Percentiles rank a stretch among this genome's conserved stretches.
Conservation (phyloP, 1,140 invertebrate species). For the Apolygus lucorum region DNA sequence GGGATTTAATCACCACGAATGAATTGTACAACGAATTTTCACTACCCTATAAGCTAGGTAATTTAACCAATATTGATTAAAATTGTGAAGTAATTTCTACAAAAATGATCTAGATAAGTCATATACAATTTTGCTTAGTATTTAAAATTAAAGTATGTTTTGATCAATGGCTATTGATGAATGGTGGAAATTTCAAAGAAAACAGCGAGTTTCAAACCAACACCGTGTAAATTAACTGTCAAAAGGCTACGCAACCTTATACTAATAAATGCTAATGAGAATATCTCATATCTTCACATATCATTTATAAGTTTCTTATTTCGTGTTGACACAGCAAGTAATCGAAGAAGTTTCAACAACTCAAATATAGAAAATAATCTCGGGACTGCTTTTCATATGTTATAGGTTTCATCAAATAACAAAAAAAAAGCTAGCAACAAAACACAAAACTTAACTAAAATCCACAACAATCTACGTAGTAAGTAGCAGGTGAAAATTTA, state of each 20-base stretch:
- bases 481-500: constrained; percentile 25
- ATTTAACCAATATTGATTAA: constrained; percentile 19
- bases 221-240: constrained; percentile 10
- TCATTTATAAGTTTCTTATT: background rate
- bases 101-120: constrained; percentile 12
- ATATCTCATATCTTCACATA: background rate
- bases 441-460: background rate
- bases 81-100: constrained; percentile 12
- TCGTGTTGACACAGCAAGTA: background rate
- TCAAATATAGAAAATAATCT: background rate
- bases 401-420: no score
- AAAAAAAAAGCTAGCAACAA: background rate
- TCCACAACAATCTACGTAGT: background rate
- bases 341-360: background rate
- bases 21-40: constrained; percentile 5
- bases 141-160: constrained; percentile 5
- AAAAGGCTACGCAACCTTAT: background rate
- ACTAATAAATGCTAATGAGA: constrained; percentile 12
- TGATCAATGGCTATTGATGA: background rate
- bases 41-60: constrained; percentile 1
- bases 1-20: no score
- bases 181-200: background rate
- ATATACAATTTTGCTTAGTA: background rate
- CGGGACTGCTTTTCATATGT: no score
- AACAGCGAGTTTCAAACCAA: constrained; percentile 9